These are phyloP conservation scores for Heliconius hermathena DNA, from an alignment of 1,140 invertebrate species.

Conservation along the genomic window DNA sequence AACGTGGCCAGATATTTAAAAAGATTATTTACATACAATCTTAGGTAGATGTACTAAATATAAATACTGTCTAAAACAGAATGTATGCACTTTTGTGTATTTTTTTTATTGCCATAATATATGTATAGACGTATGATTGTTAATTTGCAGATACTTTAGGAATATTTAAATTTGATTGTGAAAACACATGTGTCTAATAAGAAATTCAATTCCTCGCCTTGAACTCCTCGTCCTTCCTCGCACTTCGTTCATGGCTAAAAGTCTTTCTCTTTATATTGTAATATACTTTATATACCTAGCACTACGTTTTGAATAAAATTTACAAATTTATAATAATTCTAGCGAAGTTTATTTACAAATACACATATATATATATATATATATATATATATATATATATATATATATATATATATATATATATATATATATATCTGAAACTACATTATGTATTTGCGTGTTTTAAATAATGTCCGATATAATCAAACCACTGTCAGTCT, in stretches of 20 bases:
- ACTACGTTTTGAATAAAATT: neutral
- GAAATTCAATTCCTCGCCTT: neutral
- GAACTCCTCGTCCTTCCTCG: neutral
- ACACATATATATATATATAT: too few relatives aligned
- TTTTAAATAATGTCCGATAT: slow-evolving; percentile 2
- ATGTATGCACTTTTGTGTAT: neutral
- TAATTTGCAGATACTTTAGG: neutral
- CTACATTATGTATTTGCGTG: slow-evolving; percentile 3
- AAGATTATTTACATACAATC: too few relatives aligned
- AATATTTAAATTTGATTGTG: slow-evolving; percentile 1
- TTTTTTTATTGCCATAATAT: neutral
- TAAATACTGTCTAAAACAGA: too few relatives aligned
- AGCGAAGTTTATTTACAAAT: neutral
- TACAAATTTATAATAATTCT: neutral
- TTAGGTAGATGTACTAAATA: too few relatives aligned
- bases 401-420: too few relatives aligned
- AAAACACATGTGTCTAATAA: neutral
- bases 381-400: too few relatives aligned
- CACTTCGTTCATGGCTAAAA: neutral
- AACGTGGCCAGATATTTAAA: too few relatives aligned
- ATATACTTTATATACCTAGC: neutral
- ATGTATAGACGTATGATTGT: neutral
- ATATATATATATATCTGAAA: neutral
- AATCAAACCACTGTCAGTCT: slow-evolving; percentile 1
- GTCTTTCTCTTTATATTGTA: slow-evolving; percentile 4